These are phyloP conservation scores for Leucophenga maculata DNA, from an alignment of 2,888 invertebrate genomes.

Conservation along the genomic window DNA sequence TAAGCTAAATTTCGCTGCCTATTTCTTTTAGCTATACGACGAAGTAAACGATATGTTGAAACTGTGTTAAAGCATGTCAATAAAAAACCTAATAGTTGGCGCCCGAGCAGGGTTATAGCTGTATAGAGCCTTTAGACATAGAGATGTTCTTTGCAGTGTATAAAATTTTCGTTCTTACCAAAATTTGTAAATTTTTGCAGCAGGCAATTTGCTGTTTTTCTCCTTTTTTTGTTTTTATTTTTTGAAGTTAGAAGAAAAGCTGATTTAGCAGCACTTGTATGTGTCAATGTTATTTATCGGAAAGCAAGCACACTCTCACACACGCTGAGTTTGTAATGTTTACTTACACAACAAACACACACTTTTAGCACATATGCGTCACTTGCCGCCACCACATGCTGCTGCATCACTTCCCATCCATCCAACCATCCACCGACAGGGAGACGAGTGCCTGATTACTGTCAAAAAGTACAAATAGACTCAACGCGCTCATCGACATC, in stretches of 20 bases:
- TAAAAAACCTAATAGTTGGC: too few relatives aligned
- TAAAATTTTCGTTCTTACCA: too few relatives aligned
- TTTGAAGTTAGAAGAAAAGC: slow-evolving; percentile 10
- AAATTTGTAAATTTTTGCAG: not conserved
- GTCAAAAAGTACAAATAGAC: slow-evolving; percentile 40
- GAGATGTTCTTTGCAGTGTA: too few relatives aligned
- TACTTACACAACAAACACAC: not conserved
- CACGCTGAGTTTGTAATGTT: not conserved
- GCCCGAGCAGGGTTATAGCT: too few relatives aligned
- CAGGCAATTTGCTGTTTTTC: too few relatives aligned
- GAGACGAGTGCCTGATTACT: slow-evolving; percentile 61
- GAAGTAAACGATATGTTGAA: too few relatives aligned
- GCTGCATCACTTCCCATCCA: not conserved
- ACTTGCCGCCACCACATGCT: not conserved
- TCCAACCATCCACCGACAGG: not conserved
- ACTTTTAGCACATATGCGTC: slow-evolving; percentile 10
- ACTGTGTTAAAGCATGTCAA: too few relatives aligned
- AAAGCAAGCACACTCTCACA: slow-evolving; percentile 49
- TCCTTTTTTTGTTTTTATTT: too few relatives aligned
- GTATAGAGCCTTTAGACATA: too few relatives aligned
- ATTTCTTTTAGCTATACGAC: too few relatives aligned
- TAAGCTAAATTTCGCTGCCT: too few relatives aligned
- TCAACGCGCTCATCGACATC: slow-evolving; percentile 40
- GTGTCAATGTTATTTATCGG: slow-evolving; percentile 65
- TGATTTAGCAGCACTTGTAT: slow-evolving; percentile 57